A percentile compares a stretch with the other conserved stretches of the same genome.
Conservation (phyloP, 2,888 invertebrate species). For the Pyrrhosoma nymphula region DNA sequence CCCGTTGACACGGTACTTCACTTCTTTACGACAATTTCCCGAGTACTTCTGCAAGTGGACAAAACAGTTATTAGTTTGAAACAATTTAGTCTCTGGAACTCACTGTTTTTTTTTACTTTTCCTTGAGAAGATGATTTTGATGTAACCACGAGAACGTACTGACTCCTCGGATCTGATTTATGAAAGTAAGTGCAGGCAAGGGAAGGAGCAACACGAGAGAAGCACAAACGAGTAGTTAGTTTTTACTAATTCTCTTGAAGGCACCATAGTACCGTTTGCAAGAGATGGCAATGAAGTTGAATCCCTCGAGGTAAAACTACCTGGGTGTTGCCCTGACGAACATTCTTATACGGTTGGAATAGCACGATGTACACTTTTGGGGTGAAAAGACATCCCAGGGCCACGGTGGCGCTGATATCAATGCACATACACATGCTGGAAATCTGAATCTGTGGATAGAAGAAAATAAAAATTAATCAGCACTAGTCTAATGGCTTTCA, state of each 20-base stretch:
- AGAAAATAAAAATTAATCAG: conserved; percentile 55
- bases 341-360: conserved; percentile 89
- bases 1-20: background rate
- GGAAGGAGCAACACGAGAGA: background rate
- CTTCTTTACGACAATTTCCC: background rate
- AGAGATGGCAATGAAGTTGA: conserved; percentile 62
- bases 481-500: background rate
- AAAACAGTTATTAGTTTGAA: background rate
- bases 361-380: conserved; percentile 89
- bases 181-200: conserved; percentile 6
- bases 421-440: conserved; percentile 89
- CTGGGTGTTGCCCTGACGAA: conserved; percentile 80
- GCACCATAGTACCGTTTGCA: conserved; percentile 66
- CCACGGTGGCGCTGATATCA: conserved; percentile 87
- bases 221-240: background rate
- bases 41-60: background rate
- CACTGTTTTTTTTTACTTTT: background rate
- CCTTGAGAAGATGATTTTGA: background rate
- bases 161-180: background rate
- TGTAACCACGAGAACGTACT: background rate
- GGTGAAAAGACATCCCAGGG: conserved; percentile 86
- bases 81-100: background rate
- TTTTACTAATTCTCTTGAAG: conserved; percentile 47
- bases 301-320: conserved; percentile 73
- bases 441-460: conserved; percentile 84